Evolutionary conservation across 53 echinoderm and acorn worm species (phyloP).

Genomic region (Echinarachnius parma): DNA sequence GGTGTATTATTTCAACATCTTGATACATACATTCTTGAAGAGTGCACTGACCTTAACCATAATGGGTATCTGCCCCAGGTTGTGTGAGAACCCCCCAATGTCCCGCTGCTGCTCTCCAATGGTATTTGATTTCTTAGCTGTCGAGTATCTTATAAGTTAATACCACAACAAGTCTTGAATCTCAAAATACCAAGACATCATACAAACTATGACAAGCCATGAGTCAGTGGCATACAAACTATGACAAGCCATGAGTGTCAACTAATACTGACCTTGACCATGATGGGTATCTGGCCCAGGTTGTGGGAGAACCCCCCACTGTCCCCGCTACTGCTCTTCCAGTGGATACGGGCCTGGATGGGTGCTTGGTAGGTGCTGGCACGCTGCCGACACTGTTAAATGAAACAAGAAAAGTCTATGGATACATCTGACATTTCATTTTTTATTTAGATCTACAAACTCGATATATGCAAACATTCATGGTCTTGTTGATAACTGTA

Average conservation of each 20-base stretch:
- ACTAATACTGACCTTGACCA: constrained; percentile 90
- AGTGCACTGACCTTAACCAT: constrained; percentile 91
- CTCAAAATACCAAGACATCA: too few relatives aligned
- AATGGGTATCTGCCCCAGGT: constrained; percentile 79
- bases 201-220: background rate
- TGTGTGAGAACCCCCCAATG: background rate
- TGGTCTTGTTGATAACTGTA: too few relatives aligned
- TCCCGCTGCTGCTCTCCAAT: background rate
- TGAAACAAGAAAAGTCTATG: background rate
- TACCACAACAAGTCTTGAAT: too few relatives aligned
- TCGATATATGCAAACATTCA: too few relatives aligned
- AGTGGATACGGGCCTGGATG: constrained; percentile 52
- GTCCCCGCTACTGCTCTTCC: constrained; percentile 53
- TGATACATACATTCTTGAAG: too few relatives aligned
- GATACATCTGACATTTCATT: too few relatives aligned
- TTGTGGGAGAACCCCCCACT: constrained; percentile 27
- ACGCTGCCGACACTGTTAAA: constrained; percentile 67
- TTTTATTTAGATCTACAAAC: too few relatives aligned
- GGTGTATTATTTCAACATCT: too few relatives aligned
- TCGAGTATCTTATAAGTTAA: too few relatives aligned
- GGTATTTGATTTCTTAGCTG: too few relatives aligned
- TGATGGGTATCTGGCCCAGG: constrained; percentile 78
- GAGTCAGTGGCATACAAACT: too few relatives aligned
- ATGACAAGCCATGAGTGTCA: too few relatives aligned
- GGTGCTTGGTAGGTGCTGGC: constrained; percentile 72